Evolutionary conservation across 2,113 vertebrate species (phyloP), one percentile per base, ranked within the genome.

Genomic region (Zosterops borbonicus): DNA sequence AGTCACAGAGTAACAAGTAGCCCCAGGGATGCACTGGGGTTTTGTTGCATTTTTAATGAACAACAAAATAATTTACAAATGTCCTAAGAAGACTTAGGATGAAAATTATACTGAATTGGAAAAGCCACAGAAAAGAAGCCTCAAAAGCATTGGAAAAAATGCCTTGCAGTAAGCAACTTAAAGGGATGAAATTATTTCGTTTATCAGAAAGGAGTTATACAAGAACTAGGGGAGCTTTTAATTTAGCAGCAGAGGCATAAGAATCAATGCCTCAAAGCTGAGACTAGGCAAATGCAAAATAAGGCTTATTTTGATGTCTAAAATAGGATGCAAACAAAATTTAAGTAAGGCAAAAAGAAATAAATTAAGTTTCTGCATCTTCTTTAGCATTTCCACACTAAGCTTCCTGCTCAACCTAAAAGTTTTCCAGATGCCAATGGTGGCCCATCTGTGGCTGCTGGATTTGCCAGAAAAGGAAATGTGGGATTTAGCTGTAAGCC

Each of bases 31-130:
- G 41, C 21, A 29, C 11, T 19, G 19, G 16, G 25, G 3, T 75
- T 93, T 83, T 77, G 41, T 35, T 93, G 47, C 53, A 55, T 75
- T 94, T 87, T 93, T 78, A 81, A 91, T 81, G 55, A 86, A 56
- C 24, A 56, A 22, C 5, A 80, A 83, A 91, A 70, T 67, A 83
- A 86, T 67, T 80, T 78, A 62, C 17, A 83, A 29, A 74, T 77
- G 35, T 83, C 25, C 41, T 59, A 28, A 88, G 47, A 37, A 88
- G 52, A 62, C 1, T 60, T 50, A 56, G 13, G 71, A 77, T 60
- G n/a, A 74, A 87, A 94, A 88, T 79, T 33, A 47, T 25, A 29
- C 12, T 89, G 56, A 80, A 79, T 63, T 83, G n/a, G 12, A 96
- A 87, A 85, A 85, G 27, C 29, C 59, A 76, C 74, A 76, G 28